Evolutionary conservation across 2,888 invertebrate genomes (phyloP).

Genomic region (Dusona sp.): DNA sequence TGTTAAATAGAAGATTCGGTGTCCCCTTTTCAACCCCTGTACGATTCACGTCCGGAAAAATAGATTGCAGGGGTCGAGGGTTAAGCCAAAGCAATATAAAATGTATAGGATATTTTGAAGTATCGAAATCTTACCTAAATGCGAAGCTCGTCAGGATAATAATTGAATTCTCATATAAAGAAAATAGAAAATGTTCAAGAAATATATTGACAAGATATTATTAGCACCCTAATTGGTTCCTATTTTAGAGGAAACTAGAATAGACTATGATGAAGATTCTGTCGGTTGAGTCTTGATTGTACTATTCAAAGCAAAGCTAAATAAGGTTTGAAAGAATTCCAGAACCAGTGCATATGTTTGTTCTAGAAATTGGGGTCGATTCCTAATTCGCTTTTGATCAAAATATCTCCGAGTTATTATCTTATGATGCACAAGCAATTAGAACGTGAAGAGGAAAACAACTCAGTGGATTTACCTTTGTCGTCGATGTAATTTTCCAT

Average conservation of each 20-base stretch:
- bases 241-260: not conserved
- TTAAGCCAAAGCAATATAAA: no score
- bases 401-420: not conserved
- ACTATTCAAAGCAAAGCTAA: not conserved
- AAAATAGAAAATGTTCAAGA: not conserved
- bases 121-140: not conserved
- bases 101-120: no score
- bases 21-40: no score
- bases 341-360: not conserved
- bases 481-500: conserved; percentile 87
- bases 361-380: not conserved
- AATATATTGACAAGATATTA: not conserved
- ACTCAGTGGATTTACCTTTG: conserved; percentile 83
- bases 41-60: no score
- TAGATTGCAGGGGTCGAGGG: no score
- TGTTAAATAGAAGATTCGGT: no score
- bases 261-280: not conserved
- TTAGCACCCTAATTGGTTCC: not conserved
- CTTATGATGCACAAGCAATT: not conserved
- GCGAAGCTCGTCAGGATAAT: not conserved
- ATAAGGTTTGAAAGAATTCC: not conserved
- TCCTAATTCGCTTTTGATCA: not conserved
- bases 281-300: not conserved
- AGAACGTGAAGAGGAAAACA: not conserved
- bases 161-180: not conserved